Percentiles rank a stretch among this genome's conserved stretches.
Conservation (phyloP, 2,888 invertebrate species). For the Cryptocephalus primarius region DNA sequence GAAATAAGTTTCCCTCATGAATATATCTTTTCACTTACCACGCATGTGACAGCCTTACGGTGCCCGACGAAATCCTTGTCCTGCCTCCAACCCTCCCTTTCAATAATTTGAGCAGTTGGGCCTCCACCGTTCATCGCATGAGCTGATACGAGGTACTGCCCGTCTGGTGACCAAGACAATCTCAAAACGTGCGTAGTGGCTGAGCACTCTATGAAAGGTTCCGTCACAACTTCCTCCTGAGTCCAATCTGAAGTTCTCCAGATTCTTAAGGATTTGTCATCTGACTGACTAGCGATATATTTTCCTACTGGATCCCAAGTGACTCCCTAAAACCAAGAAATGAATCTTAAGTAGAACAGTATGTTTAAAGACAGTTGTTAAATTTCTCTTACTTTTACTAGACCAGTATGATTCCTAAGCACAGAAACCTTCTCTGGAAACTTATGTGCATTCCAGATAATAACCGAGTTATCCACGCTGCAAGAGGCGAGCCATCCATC, state of each 20-base stretch:
- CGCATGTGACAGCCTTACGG: conserved; percentile 92
- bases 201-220: conserved; percentile 81
- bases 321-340: conserved; percentile 52
- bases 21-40: too few species aligned
- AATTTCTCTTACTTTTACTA: conserved; percentile 57
- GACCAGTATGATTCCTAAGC: conserved; percentile 80
- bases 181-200: conserved; percentile 89
- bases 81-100: conserved; percentile 86
- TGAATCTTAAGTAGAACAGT: too few species aligned
- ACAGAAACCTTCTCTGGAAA: conserved; percentile 76
- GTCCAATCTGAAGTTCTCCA: conserved; percentile 97
- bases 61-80: conserved; percentile 98
- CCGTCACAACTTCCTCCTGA: conserved; percentile 73
- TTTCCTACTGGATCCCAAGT: conserved; percentile 99
- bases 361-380: too few species aligned
- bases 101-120: conserved; percentile 93
- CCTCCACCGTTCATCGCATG: conserved; percentile 99
- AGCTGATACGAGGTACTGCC: conserved; percentile 90
- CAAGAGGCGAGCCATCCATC: conserved; percentile 82
- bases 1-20: too few species aligned
- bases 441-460: conserved; percentile 91
- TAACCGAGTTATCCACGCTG: conserved; percentile 95
- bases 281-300: conserved; percentile 92
- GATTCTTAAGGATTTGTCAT: conserved; percentile 85
- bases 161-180: conserved; percentile 96